Evolutionary conservation across 1,140 invertebrate genomes (phyloP), one percentile per base, ranked within the genome.

Genomic region (Procambarus clarkii): DNA sequence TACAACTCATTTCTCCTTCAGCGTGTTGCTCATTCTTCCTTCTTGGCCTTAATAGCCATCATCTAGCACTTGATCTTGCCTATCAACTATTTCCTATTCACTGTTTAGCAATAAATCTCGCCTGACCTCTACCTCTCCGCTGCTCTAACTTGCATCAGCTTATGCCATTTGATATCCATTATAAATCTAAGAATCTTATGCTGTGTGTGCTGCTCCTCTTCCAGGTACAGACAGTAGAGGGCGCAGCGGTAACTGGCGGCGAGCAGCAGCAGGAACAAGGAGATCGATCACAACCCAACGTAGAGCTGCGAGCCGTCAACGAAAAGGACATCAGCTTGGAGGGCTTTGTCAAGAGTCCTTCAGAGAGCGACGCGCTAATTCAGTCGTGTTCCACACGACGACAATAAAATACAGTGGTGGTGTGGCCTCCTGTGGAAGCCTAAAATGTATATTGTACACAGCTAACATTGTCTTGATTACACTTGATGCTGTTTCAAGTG

Each of bases 331-430:
- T 83, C n/a, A 86, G 86, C 64, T 24, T 92, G 79, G 91, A 92
- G 54, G 91, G 85, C 48, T 92, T 92, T 48, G 77, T 92, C 86
- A 92, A 92, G 81, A 88, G 85, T 92, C 91, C 91, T 15, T 92
- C 91, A n/a, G 91, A 92, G 86, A 92, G 91, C 76, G 91, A 92
- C 80, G 91, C 91, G 79, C 80, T 92, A 1, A 54, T 92, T 24
- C 86, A 92, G 69, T 88, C 85, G 18, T 82, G 85, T 54, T 77
- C 78, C 69, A 34, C 78, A 44, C 69, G 74, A 34, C 84, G 50
- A 44, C 48, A 86, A n/a, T 78, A 24, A 48, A 78, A n/a, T 44
- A 15, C 0, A 11, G 76, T 44, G 24, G 4, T 21, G 13, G 60
- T 64, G 4, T 21, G 13, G 60, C 18, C 21, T 18, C 60, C 60